phyloP scores from a whole-genome alignment of 2,113 vertebrate genomes.

The Salvelinus namaycush region DNA sequence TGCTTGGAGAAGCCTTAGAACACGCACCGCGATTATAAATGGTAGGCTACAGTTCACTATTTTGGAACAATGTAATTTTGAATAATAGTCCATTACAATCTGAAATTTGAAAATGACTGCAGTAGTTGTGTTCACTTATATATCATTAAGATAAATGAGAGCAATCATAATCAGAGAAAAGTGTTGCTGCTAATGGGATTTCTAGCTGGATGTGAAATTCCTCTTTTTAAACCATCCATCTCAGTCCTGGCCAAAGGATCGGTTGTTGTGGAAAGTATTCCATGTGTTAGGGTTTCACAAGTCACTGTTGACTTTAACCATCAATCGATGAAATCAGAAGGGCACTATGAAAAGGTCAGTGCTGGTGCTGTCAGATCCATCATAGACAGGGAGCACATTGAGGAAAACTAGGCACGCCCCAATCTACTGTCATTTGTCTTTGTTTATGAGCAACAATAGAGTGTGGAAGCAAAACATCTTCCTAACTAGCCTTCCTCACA shows the following conservation, averaged over 20 bases:
- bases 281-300: constrained; percentile 8
- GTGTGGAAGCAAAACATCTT: neutral
- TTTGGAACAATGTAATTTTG: constrained; percentile 3
- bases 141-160: constrained; percentile 19
- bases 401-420: too few species aligned
- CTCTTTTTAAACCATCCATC: neutral
- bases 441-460: neutral
- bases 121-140: constrained; percentile 13
- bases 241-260: neutral
- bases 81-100: constrained; percentile 7
- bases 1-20: neutral
- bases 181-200: constrained; percentile 1
- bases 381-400: too few species aligned
- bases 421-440: neutral
- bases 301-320: neutral
- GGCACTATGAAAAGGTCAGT: too few species aligned
- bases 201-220: constrained; percentile 1
- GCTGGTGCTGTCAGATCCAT: too few species aligned
- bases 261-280: neutral
- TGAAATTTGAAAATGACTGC: constrained; percentile 7
- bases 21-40: neutral
- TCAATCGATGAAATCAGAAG: constrained; percentile 3
- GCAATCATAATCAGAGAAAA: constrained; percentile 1
- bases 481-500: too few species aligned
- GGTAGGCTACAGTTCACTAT: neutral